Conservation (phyloP, 2,797 vertebrate species). For the Alectoris magna region DNA sequence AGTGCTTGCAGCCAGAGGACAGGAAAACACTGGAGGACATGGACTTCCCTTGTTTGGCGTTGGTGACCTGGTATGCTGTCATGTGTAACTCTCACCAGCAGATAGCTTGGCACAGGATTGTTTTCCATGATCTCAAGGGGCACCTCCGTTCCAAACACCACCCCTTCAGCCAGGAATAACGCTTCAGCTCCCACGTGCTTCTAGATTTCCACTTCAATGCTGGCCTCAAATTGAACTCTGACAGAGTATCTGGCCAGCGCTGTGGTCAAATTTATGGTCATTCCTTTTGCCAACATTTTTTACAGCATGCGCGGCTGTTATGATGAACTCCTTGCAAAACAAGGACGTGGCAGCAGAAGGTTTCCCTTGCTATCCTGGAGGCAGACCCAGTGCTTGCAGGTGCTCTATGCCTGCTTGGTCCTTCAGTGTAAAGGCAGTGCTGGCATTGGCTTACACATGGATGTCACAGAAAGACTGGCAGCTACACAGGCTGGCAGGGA, state of each 20-base stretch:
- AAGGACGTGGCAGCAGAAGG: not conserved
- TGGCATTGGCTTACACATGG: not conserved
- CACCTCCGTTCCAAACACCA: not conserved
- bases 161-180: not conserved
- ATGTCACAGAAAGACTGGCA: not conserved
- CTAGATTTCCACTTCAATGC: not conserved
- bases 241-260: not conserved
- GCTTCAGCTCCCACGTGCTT: not conserved
- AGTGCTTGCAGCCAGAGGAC: rapidly evolving
- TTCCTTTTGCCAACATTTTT: constrained; percentile 5
- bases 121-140: not conserved
- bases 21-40: not conserved
- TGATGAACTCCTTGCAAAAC: not conserved
- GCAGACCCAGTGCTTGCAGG: not conserved
- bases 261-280: not conserved
- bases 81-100: not conserved
- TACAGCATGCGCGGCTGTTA: not conserved
- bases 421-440: not conserved
- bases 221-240: not conserved
- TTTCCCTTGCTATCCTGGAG: not conserved
- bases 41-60: not conserved
- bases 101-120: not conserved
- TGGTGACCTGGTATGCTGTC: not conserved
- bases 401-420: not conserved
- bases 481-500: not conserved